Evolutionary conservation across 2,888 invertebrate species (phyloP), one percentile per base, ranked within the genome.

Genomic region (Mesochorus sp.): DNA sequence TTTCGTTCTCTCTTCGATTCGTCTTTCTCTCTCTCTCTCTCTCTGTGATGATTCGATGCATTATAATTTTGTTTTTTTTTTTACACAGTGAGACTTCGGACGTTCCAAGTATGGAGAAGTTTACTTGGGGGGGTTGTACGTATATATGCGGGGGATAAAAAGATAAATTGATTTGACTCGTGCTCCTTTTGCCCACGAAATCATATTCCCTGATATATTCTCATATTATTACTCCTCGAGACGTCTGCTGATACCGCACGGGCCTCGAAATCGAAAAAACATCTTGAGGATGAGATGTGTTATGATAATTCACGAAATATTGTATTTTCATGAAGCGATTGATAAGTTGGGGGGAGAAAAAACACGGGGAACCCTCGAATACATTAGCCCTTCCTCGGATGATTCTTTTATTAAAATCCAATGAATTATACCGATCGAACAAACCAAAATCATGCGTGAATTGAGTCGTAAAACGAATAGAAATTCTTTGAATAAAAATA

Each of bases 321-420:
- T 76, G 66, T 59, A 76, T 76, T 79, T 76, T 79, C 74, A 71
- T 71, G 79, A 76, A 71, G 39, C 76, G 71, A 79, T 75, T 76
- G 49, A 79, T 76, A 79, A 75, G 24, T 76, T 61, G 24, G 28
- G 1, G 28, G 19, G 71, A 39, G 21, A 59, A 62, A n/a, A 62
- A 77, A 66, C n/a, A n/a, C n/a, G n/a, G n/a, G 31, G 62, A 34
- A 19, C 26, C n/a, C n/a, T n/a, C n/a, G 61, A 68, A 68, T 75
- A 44, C 34, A 42, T 74, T 26, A 26, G 2, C 34, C 19, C 19
- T 14, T 42, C 42, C 26, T 24, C 8, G 10, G 31, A 21, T 1
- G 14, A 37, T 21, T 21, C 14, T 37, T 37, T 21, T 12, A 17
- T 42, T 12, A 24, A 19, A 42, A 51, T 26, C 0, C 5, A 17